A percentile compares a stretch with the other conserved stretches of the same genome.
Conservation (phyloP, 2,113 vertebrate genomes). For the Corvus moneduloides region DNA sequence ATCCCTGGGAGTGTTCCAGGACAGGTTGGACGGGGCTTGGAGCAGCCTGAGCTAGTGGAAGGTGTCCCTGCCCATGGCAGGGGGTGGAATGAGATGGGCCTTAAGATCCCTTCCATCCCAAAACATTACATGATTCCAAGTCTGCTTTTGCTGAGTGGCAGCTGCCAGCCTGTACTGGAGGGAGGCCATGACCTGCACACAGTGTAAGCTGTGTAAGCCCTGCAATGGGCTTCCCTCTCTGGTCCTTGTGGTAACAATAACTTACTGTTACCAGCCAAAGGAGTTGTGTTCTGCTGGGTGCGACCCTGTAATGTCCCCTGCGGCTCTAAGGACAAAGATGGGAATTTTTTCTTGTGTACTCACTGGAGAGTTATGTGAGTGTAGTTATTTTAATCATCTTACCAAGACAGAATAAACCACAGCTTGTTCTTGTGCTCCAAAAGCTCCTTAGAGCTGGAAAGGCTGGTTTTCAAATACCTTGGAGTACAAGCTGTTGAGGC, state of each 20-base stretch:
- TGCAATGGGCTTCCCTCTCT: not conserved
- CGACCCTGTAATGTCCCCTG: not conserved
- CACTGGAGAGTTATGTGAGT: not conserved
- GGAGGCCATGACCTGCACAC: not conserved
- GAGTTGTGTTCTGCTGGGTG: not conserved
- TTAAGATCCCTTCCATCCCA: not conserved
- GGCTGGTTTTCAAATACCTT: not conserved
- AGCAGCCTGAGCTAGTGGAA: not conserved
- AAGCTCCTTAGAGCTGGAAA: conserved; percentile 19
- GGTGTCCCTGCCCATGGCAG: not conserved
- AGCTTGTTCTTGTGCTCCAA: not conserved
- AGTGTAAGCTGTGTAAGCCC: not conserved
- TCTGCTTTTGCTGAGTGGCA: not conserved
- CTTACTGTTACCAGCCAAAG: conserved; percentile 5
- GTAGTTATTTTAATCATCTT: conserved; percentile 30
- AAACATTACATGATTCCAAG: not conserved
- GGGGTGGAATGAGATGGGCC: not conserved
- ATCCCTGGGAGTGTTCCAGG: not conserved
- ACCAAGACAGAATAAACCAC: not conserved
- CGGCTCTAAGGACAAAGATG: conserved; percentile 16
- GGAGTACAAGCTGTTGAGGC: not conserved
- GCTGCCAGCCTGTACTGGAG: not conserved
- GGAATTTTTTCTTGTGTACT: conserved; percentile 7
- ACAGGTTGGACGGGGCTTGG: not conserved
- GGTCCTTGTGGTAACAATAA: not conserved